Conservation (phyloP, 2,113 vertebrate species). For the Xenopus borealis region DNA sequence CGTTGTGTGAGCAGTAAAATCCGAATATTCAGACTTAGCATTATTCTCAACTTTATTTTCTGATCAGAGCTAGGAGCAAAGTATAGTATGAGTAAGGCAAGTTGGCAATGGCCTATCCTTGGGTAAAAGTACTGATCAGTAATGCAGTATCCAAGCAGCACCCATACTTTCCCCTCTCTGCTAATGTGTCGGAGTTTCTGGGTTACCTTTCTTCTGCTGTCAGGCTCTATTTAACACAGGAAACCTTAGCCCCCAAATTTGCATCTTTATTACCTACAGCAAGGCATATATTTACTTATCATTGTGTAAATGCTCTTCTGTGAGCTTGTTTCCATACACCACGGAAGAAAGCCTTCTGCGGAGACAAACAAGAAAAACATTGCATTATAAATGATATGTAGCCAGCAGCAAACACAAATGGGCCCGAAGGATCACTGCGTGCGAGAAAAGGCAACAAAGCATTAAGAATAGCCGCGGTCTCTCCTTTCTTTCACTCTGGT, state of each 20-base stretch:
- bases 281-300: slow-evolving; percentile 2
- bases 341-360: neutral
- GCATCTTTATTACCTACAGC: slow-evolving; percentile 5
- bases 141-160: too few relatives aligned
- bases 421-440: neutral
- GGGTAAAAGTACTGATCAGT: too few relatives aligned
- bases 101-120: too few relatives aligned
- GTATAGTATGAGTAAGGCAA: too few relatives aligned
- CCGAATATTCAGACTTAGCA: too few relatives aligned
- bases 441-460: neutral
- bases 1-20: too few relatives aligned
- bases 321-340: neutral
- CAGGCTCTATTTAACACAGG: slow-evolving; percentile 8
- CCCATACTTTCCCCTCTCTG: too few relatives aligned
- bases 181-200: neutral
- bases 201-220: slow-evolving; percentile 34
- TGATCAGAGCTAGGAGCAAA: too few relatives aligned
- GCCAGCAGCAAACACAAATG: slow-evolving; percentile 2
- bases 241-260: slow-evolving; percentile 8
- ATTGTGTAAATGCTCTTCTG: neutral
- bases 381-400: slow-evolving; percentile 20
- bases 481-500: slow-evolving; percentile 21
- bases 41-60: too few relatives aligned
- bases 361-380: neutral
- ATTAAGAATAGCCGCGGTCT: neutral